Evolutionary conservation across 2,113 vertebrate species (phyloP), one percentile per base, ranked within the genome.

Genomic region (Microtus montanus): DNA sequence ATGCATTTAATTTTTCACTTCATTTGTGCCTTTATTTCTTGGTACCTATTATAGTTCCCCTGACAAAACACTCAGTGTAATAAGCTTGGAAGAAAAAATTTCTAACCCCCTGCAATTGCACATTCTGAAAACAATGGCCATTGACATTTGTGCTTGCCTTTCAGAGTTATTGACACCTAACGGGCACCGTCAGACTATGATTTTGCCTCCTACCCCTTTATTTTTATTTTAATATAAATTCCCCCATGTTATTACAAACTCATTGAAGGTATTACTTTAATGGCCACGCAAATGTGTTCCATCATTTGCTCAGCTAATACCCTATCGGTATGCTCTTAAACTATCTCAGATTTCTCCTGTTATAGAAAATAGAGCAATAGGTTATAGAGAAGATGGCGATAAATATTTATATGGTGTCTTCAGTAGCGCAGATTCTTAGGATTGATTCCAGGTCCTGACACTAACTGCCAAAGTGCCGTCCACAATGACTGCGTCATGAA

Each of bases 181-280:
- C 61, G 52, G 44, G 71, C 63, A 26, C 63, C 30, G 54, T 93
- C 52, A 61, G 3, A 5, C 24, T 71, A n/a, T 88, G 30, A 91
- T 87, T 74, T 88, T 85, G 5, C 92, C 71, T 92, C 77, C 84
- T 92, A 38, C 41, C 77, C 41, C 88, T 93, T 91, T 80, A 61
- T 88, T 94, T 87, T 78, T 54, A 63, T 92, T 93, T 35, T 94
- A 87, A 89, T 93, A 73, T 70, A 90, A 80, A 82, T 94, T 78
- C n/a, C 83, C 92, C 86, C 38, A 33, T 86, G 54, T 83, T 92
- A 94, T 90, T 84, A 54, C 28, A 82, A 93, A n/a, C 61, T 90
- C 73, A 86, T 86, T 93, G 85, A 75, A 94, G 85, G 64, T 41
- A 82, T 86, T 63, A 54, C 73, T 90, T 94, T 93, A 94, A 92